Base-by-base conservation (phyloP, 1,140 invertebrate genomes). In the Adelges cooleyi region DNA sequence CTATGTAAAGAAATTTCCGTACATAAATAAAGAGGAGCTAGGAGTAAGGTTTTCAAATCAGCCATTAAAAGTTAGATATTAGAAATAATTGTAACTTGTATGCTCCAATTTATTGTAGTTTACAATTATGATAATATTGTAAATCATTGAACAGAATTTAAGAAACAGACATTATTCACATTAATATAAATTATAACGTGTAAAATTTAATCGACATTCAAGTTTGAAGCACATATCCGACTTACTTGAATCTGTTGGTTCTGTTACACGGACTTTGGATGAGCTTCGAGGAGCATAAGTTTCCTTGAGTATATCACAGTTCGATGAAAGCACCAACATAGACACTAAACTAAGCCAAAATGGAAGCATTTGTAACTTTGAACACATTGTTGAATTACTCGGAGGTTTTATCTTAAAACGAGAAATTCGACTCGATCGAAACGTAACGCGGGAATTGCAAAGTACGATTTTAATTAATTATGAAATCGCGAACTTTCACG, bases 221-320 rank as follows among this genome's bases (percentile, higher is more conserved):
- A n/a, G n/a, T n/a, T n/a, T n/a, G n/a, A n/a, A n/a, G n/a, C n/a
- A 33, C 15, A 44, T n/a, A 15, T 53, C 17, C 22, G n/a, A 62
- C 56, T 62, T 8, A 62, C 56, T 18, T 29, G 42, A 29, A 22
- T 62, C 56, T 9, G 40, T 29, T 2, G 56, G 25, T 62, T 62
- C 56, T 6, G 56, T 33, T 15, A 29, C 13, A 27, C 56, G 56
- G 10, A 62, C 23, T 62, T 48, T 62, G 40, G 56, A 23, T 17
- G 42, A 22, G 23, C 20, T 59, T 27, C 15, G 27, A 29, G n/a
- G n/a, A n/a, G n/a, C n/a, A n/a, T 4, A 46, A 9, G 42, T 20
- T 20, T 62, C 56, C 23, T 15, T 18, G 11, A 42, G 38, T 25
- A 42, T 38, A 44, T 56, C 53, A 62, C 56, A 62, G 25, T 29